Evolutionary conservation across 2,797 vertebrate genomes (phyloP), one percentile per base, ranked within the genome.

Genomic region (Pelobates cultripes): DNA sequence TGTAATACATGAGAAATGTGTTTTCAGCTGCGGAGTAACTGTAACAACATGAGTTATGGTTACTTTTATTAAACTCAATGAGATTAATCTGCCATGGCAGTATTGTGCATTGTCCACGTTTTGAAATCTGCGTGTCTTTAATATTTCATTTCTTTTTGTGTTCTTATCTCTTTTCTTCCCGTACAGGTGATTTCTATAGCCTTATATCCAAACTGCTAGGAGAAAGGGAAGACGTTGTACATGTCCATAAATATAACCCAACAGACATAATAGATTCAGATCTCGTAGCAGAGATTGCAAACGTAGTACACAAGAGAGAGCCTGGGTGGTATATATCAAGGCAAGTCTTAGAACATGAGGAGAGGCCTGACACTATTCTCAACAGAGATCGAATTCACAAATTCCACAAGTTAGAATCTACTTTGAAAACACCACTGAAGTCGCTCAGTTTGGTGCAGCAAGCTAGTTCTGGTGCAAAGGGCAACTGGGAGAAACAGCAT

Each of bases 311-410:
- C 91, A 96, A 96, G 89, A 96, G 96, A 93, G 94, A 95, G 86
- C 91, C 94, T 89, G 94, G 28, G 28, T 89, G 84, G 89, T 89
- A 93, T 86, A 88, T 86, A 82, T 71, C 90, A 87, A 91, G 91
- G 88, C 90, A 92, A 83, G 89, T 95, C 85, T 83, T 88, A 86
- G 87, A 86, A 88, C 93, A 84, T 84, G 90, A 91, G 85, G 92
- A 92, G 83, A 93, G 93, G 88, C 93, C 90, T 73, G 28, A 93
- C 89, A 86, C 93, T 73, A 83, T 96, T 89, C 94, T 98, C 28
- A 89, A 94, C 92, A 95, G 96, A 95, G 95, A 98, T 94, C 96
- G 95, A 93, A 95, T 97, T 92, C 96, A 97, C 93, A 97, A 94
- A 91, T 97, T 98, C 91, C 96, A 97, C 91, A 97, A 94, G 90